These are phyloP conservation scores for Premnoplex brunnescens DNA, from an alignment of 2,797 vertebrate genomes.

Conservation along the genomic window DNA sequence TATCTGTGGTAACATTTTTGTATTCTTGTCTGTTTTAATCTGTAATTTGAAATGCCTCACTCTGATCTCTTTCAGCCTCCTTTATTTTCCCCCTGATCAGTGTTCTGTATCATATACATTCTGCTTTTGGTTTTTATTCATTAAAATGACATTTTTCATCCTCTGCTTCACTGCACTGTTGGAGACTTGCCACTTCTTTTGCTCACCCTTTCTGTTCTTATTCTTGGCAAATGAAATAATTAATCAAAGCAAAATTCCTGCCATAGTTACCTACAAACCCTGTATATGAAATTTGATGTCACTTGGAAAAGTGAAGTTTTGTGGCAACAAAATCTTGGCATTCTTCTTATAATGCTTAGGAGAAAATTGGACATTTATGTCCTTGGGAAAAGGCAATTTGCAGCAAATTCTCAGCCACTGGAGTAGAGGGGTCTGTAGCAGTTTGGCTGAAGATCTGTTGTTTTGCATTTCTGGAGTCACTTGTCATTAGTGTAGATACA, in stretches of 20 bases:
- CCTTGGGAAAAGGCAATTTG: background rate
- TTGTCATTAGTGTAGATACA: background rate
- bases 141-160: slow-evolving; percentile 35
- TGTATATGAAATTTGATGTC: background rate
- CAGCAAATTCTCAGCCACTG: background rate
- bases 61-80: background rate
- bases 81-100: background rate
- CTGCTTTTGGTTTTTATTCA: slow-evolving; percentile 21
- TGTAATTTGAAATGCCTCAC: background rate
- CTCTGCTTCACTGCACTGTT: background rate
- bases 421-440: background rate
- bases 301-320: background rate
- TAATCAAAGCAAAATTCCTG: background rate
- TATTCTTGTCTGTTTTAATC: background rate
- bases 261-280: background rate
- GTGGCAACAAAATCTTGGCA: background rate
- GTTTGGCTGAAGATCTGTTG: background rate
- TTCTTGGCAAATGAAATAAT: background rate
- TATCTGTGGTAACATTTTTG: background rate
- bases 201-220: background rate
- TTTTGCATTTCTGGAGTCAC: background rate
- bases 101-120: background rate
- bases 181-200: background rate
- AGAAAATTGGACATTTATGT: background rate
- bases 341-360: background rate